Base-by-base conservation (phyloP, 2,113 vertebrate species). In the Chamaea fasciata region DNA sequence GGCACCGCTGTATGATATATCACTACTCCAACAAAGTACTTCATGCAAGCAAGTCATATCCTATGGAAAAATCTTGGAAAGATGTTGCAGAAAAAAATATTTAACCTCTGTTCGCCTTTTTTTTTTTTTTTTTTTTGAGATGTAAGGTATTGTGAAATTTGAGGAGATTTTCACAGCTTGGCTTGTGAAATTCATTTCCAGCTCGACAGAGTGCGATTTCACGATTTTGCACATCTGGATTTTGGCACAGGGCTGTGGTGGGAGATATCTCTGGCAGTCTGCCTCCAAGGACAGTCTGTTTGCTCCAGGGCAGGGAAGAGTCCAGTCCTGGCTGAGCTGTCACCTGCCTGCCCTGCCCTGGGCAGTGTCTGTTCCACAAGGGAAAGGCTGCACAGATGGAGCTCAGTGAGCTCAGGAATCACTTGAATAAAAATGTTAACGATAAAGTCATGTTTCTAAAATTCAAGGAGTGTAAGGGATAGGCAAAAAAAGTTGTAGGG, bases 121-220 rank as follows among this genome's bases (percentile, higher is more conserved):
- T 73, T 92, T 95, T 73, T 92, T 10, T 87, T 90, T 95, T 73
- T 92, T 95, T 73, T 92, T 41, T n/a, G 20, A 92, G 59, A 67
- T 74, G 33, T 74, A 60, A 86, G 46, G 30, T 60, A 71, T 89
- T 94, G 90, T 89, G 93, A 93, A 96, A 95, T 78, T 31, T 46
- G 65, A 89, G 77, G 64, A 89, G 64, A 78, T 92, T 90, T 86
- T 93, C 88, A 56, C 76, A 68, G 93, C 56, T 78, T 78, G 83
- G 71, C 53, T 94, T 87, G 41, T 89, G 88, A 90, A 94, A 89
- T 75, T 78, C 3, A 50, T 89, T 96, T 84, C 90, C 88, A 95
- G 93, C 88, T 92, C 3, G 27, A 75, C 44, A 46, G 90, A 84
- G 30, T 62, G 41, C 22, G 71, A 86, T 93, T 81, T 89, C 47